phyloP scores from a whole-genome alignment of 2,888 invertebrate species.

The Nymphalis polychloros region DNA sequence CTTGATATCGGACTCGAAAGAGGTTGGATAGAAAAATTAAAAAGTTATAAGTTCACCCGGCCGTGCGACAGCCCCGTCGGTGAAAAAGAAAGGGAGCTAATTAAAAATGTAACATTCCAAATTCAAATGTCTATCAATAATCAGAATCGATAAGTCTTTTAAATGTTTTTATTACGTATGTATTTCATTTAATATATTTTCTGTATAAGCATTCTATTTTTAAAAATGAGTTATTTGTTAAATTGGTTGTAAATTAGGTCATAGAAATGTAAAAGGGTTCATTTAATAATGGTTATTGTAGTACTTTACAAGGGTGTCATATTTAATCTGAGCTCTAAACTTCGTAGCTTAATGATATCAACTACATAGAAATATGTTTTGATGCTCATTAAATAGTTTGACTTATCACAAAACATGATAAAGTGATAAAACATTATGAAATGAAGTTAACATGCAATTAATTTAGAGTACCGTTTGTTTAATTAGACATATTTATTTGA shows the following conservation, averaged over 20 bases:
- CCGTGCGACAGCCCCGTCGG: conserved; percentile 64
- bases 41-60: conserved; percentile 57
- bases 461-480: no score
- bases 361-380: no score
- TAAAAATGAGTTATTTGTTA: no score
- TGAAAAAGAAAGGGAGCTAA: conserved; percentile 54
- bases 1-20: conserved; percentile 54
- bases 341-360: not conserved
- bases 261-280: not conserved
- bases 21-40: conserved; percentile 57
- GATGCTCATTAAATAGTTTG: no score
- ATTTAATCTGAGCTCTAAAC: not conserved
- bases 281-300: not conserved
- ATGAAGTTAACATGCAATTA: no score
- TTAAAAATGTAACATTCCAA: conserved; percentile 42
- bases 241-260: not conserved
- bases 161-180: conserved; percentile 17
- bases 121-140: conserved; percentile 40
- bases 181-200: not conserved
- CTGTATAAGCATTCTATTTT: no score
- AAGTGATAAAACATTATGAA: no score
- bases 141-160: conserved; percentile 33
- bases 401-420: no score
- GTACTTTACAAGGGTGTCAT: not conserved
- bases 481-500: no score